These are phyloP conservation scores for Dromococcyx pavoninus DNA, from an alignment of 2,797 vertebrate species.

Conservation along the genomic window DNA sequence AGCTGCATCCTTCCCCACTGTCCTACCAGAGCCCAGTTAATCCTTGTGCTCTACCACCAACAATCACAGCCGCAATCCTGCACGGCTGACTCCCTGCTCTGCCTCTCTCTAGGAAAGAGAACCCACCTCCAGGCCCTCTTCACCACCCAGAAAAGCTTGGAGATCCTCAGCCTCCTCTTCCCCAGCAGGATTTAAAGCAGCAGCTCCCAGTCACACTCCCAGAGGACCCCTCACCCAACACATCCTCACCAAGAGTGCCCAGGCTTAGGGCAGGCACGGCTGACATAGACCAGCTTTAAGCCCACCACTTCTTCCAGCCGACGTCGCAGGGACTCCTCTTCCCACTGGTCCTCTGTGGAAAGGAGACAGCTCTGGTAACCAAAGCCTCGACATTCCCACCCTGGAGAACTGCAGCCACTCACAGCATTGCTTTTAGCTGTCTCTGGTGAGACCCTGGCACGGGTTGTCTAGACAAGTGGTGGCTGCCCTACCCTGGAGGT, in stretches of 20 bases:
- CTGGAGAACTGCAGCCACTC: neutral
- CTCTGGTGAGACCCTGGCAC: too few species aligned
- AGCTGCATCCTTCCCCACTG: neutral
- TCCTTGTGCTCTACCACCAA: neutral
- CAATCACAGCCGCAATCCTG: fast-evolving
- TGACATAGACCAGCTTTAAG: constrained; percentile 38
- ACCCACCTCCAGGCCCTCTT: neutral
- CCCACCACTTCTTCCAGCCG: neutral
- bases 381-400: fast-evolving
- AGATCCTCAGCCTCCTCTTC: neutral
- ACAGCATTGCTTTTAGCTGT: neutral
- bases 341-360: constrained; percentile 8
- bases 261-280: constrained; percentile 44
- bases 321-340: constrained; percentile 11
- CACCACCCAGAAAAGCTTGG: neutral
- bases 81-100: neutral
- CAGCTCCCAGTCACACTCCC: fast-evolving
- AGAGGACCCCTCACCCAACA: neutral
- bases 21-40: neutral
- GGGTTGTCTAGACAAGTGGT: too few species aligned
- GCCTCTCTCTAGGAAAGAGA: neutral
- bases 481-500: too few species aligned
- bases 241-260: fast-evolving
- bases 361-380: neutral
- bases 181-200: neutral